phyloP scores from a whole-genome alignment of 2,888 invertebrate genomes.

The Sipha maydis region DNA sequence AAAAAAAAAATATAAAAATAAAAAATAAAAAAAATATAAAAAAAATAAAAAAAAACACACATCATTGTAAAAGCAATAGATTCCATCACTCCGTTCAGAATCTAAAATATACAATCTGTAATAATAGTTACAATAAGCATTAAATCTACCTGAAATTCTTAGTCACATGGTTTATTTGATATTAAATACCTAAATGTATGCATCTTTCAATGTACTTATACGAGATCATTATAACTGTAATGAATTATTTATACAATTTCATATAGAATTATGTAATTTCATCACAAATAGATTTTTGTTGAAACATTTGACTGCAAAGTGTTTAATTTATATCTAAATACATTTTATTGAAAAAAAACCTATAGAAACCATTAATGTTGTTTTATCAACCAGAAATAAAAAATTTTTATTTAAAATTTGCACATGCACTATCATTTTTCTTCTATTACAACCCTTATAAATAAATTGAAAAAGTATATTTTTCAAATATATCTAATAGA shows the following conservation, averaged over 20 bases:
- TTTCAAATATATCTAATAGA: not conserved
- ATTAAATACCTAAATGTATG: not conserved
- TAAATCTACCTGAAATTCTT: not conserved
- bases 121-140: not conserved
- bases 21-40: too few species aligned
- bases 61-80: too few species aligned
- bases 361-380: not conserved
- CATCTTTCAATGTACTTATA: not conserved
- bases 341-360: not conserved
- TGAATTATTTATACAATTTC: conserved; percentile 7
- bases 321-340: conserved; percentile 35
- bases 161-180: not conserved
- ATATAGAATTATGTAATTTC: not conserved
- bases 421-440: not conserved
- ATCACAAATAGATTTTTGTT: not conserved
- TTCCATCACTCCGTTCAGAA: too few species aligned
- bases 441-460: not conserved
- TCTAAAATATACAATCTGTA: too few species aligned
- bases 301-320: not conserved
- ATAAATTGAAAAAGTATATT: conserved; percentile 29
- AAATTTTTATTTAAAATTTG: conserved; percentile 15
- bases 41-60: too few species aligned
- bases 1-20: too few species aligned
- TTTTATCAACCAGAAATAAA: conserved; percentile 31
- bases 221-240: conserved; percentile 11